Conservation (phyloP, 2,797 vertebrate genomes). For the Danio choprae region DNA sequence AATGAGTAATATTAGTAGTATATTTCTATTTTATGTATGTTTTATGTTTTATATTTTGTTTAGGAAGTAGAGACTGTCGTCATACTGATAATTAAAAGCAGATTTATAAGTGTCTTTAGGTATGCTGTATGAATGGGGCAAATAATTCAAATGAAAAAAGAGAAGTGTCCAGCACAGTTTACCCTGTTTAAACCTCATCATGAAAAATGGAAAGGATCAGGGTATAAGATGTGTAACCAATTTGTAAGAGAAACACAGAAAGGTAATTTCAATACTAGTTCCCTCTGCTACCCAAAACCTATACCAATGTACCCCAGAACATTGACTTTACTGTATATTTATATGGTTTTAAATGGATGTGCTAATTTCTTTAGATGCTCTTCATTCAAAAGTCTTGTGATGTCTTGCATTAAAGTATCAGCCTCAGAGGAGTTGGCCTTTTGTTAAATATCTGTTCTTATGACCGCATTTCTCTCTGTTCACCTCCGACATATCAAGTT, state of each 20-base stretch:
- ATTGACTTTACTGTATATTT: conserved; percentile 25
- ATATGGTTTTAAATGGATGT: conserved; percentile 2
- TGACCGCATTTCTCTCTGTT: conserved; percentile 53
- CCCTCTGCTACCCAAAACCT: conserved; percentile 30
- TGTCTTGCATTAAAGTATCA: conserved; percentile 48
- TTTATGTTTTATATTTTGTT: background rate
- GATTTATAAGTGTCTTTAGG: background rate
- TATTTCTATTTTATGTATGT: background rate
- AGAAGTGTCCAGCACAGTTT: conserved; percentile 44
- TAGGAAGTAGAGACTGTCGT: background rate
- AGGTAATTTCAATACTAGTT: conserved; percentile 60
- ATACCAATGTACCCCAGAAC: conserved; percentile 22
- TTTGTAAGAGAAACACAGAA: conserved; percentile 67
- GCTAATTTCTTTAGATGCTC: conserved; percentile 28
- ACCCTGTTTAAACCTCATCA: conserved; percentile 60
- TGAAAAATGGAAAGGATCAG: conserved; percentile 63
- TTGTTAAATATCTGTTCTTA: conserved; percentile 54
- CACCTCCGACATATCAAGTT: conserved; percentile 62
- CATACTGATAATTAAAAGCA: background rate
- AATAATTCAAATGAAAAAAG: conserved; percentile 20
- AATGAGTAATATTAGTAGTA: background rate
- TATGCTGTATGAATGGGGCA: background rate
- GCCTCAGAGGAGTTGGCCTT: conserved; percentile 52
- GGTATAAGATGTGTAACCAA: conserved; percentile 66
- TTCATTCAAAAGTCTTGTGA: conserved; percentile 38